These are phyloP conservation scores for Clitarchus hookeri DNA, from an alignment of 2,888 invertebrate species.

Conservation along the genomic window DNA sequence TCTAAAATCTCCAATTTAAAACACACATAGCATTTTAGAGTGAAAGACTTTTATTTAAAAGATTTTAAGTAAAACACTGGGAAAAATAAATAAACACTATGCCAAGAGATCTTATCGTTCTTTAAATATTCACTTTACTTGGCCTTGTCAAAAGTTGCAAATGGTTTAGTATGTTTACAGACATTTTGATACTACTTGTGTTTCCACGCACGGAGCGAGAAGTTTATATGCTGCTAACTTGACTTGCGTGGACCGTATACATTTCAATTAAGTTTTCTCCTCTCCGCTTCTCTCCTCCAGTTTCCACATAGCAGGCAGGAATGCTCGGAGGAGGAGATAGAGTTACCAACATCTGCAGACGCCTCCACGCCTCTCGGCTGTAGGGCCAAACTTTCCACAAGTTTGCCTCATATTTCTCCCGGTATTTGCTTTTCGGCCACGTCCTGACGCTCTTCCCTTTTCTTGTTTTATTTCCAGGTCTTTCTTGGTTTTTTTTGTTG, in stretches of 20 bases:
- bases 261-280: neutral
- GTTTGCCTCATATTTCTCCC: neutral
- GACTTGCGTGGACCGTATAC: neutral
- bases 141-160: no score
- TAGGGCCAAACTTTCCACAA: neutral
- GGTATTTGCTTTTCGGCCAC: neutral
- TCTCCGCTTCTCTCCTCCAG: neutral
- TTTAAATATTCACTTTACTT: no score
- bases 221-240: neutral
- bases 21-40: no score
- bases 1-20: no score
- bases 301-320: neutral
- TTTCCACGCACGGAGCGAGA: neutral
- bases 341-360: neutral
- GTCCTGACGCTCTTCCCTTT: neutral
- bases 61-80: no score
- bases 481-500: neutral
- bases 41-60: no score
- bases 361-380: neutral
- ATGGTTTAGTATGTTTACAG: no score
- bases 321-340: neutral
- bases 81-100: no score
- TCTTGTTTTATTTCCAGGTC: neutral
- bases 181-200: neutral
- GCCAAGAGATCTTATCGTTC: no score